phyloP scores from a whole-genome alignment of 2,797 vertebrate species.

The Tadarida brasiliensis region DNA sequence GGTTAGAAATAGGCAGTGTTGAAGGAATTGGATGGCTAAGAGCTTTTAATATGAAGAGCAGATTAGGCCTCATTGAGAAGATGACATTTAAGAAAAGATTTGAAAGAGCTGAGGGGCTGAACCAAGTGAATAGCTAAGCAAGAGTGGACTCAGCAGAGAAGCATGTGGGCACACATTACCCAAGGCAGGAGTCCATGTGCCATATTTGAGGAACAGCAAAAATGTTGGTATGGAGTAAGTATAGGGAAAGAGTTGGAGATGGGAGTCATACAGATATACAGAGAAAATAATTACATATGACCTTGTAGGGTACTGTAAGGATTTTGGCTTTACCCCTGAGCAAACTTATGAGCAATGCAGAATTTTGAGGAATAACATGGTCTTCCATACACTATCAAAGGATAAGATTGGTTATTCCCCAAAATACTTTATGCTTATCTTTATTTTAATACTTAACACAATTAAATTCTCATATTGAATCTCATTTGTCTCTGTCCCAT shows the following conservation, averaged over 20 bases:
- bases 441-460: not conserved
- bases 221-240: not conserved
- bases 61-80: not conserved
- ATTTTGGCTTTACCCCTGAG: not conserved
- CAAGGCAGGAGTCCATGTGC: not conserved
- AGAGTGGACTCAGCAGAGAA: not conserved
- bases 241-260: not conserved
- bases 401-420: not conserved
- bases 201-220: not conserved
- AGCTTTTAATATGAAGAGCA: not conserved
- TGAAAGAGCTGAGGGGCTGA: not conserved
- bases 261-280: not conserved
- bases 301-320: not conserved
- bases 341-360: not conserved
- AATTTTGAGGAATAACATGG: not conserved
- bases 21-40: not conserved
- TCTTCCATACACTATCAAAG: not conserved
- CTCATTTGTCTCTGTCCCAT: not conserved
- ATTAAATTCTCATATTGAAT: not conserved
- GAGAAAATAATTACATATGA: not conserved
- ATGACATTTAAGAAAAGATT: not conserved
- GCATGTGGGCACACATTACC: too few relatives aligned
- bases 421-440: not conserved
- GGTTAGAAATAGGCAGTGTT: too few relatives aligned
- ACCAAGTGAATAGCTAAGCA: not conserved